Base-by-base conservation (phyloP, 1,140 invertebrate species). In the Atta cephalotes region DNA sequence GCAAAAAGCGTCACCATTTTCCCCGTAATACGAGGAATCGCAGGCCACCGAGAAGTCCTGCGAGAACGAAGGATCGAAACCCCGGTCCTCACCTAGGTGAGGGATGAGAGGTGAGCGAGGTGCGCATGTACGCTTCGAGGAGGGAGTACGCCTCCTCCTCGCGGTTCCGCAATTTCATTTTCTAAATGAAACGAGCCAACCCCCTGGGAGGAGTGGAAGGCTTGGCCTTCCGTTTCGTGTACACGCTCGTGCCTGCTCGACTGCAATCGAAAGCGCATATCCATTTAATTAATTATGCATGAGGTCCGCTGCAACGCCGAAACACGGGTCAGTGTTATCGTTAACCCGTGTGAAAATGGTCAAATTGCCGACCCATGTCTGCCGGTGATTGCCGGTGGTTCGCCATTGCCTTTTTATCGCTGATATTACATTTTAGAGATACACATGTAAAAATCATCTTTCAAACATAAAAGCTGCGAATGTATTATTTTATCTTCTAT, bases 221-320 rank as follows among this genome's bases (percentile, higher is more conserved):
- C 87, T 86, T 86, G 76, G 85, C 82, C 66, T 70, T 70, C 39
- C 82, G 74, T 65, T 79, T 79, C 72, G 82, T 68, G 60, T 76
- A 66, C 49, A 74, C 49, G 74, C 62, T 78, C 56, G 85, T 68
- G 49, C 16, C 89, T 89, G 91, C 90, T 90, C 90, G 87, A 84
- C 89, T 90, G 90, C 92, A 91, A 93, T 93, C 93, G 92, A 92
- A 93, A 93, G 63, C 85, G 86, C 89, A 93, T 92, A 91, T 92
- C 91, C 92, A 91, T 94, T 94, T 93, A 94, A 94, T 94, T 94
- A 93, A 94, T 94, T 93, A 94, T 94, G 92, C 92, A 94, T 91
- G 92, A 92, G 93, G 71, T 51, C 31, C 87, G 78, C 65, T 76
- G 53, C 85, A 71, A 84, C 51, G 12, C 89, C 39, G 90, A 88